Evolutionary conservation across 2,888 invertebrate species (phyloP).

Genomic region (Omphaloscelis lunosa): DNA sequence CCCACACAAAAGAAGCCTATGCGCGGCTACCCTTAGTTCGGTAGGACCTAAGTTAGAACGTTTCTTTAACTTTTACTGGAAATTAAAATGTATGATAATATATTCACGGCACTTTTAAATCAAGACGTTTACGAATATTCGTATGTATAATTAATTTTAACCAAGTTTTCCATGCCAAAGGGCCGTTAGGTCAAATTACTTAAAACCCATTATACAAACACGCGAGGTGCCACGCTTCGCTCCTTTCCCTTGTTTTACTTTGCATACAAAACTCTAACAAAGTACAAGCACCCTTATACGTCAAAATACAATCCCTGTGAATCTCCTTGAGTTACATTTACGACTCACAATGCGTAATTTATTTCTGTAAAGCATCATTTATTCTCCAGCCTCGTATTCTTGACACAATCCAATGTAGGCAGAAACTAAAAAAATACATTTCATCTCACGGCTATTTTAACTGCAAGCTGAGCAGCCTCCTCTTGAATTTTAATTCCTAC

Average conservation of each 20-base stretch:
- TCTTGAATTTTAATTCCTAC: slow-evolving; percentile 57
- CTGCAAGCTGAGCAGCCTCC: slow-evolving; percentile 38
- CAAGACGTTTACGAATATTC: slow-evolving; percentile 56
- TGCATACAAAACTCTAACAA: slow-evolving; percentile 69
- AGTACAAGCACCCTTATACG: slow-evolving; percentile 46
- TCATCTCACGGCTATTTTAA: slow-evolving; percentile 30
- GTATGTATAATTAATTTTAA: slow-evolving; percentile 71
- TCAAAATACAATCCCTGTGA: slow-evolving; percentile 49
- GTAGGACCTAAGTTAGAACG: too few relatives aligned
- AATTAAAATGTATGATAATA: slow-evolving; percentile 24
- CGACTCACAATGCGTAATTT: slow-evolving; percentile 41
- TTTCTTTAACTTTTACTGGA: not conserved
- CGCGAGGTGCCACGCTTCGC: slow-evolving; percentile 71
- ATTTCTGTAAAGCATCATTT: slow-evolving; percentile 36
- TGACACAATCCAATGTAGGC: slow-evolving; percentile 16
- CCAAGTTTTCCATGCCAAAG: slow-evolving; percentile 73
- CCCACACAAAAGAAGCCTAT: not conserved
- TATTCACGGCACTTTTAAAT: slow-evolving; percentile 44
- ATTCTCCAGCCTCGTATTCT: slow-evolving; percentile 21
- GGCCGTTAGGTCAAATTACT: slow-evolving; percentile 72
- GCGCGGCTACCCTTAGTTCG: not conserved
- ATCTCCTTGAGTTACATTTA: slow-evolving; percentile 53
- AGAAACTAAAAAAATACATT: slow-evolving; percentile 6
- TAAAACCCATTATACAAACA: slow-evolving; percentile 78
- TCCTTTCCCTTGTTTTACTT: slow-evolving; percentile 71